These are phyloP conservation scores for Podarcis lilfordi DNA, from an alignment of 2,797 vertebrate genomes.

Conservation along the genomic window DNA sequence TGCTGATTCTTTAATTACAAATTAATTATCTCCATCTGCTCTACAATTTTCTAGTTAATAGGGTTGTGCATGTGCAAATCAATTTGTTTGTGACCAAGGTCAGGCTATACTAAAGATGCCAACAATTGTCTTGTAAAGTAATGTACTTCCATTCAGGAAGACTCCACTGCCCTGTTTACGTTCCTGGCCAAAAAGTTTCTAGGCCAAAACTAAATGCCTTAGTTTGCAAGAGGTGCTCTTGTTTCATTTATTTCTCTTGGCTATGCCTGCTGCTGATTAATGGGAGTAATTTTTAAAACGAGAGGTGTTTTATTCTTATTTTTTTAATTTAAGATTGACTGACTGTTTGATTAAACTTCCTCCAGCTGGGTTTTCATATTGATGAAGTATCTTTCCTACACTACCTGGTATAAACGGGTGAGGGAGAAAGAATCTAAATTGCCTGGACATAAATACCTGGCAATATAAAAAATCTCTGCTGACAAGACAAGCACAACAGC, in stretches of 20 bases:
- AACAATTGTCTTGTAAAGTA: constrained; percentile 55
- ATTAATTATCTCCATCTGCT: constrained; percentile 80
- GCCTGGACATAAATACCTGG: constrained; percentile 36
- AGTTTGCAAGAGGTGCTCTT: constrained; percentile 41
- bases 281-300: constrained; percentile 66
- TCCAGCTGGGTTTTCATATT: constrained; percentile 55
- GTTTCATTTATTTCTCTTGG: constrained; percentile 66
- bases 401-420: constrained; percentile 10
- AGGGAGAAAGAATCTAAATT: neutral
- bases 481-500: constrained; percentile 24
- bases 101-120: constrained; percentile 52
- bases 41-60: constrained; percentile 76
- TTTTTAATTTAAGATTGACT: constrained; percentile 67
- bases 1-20: constrained; percentile 75
- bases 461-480: neutral
- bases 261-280: constrained; percentile 69
- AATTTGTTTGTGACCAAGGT: constrained; percentile 71
- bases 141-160: constrained; percentile 25
- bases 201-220: constrained; percentile 46
- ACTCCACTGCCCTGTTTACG: constrained; percentile 11
- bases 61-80: constrained; percentile 44
- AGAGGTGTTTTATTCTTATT: constrained; percentile 65
- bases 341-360: constrained; percentile 63
- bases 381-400: constrained; percentile 43
- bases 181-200: constrained; percentile 47